These are phyloP conservation scores for Labroides dimidiatus DNA, from an alignment of 2,797 vertebrate genomes.

Conservation along the genomic window DNA sequence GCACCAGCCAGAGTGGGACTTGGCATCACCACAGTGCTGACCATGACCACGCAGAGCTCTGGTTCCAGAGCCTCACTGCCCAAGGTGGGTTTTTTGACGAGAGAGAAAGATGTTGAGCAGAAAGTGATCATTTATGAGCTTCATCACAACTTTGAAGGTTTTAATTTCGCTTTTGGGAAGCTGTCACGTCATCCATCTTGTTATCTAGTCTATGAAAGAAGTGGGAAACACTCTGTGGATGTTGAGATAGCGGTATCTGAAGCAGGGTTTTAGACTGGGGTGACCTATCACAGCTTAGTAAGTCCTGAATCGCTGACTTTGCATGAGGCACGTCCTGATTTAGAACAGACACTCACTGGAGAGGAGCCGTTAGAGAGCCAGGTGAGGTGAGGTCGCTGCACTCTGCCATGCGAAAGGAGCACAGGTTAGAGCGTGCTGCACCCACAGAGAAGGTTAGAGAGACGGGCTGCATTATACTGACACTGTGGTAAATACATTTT, in stretches of 20 bases:
- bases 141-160: no score
- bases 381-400: slow-evolving; percentile 44
- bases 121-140: no score
- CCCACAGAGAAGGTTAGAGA: slow-evolving; percentile 2
- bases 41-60: slow-evolving; percentile 96
- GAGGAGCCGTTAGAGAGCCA: slow-evolving; percentile 15
- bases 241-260: background rate
- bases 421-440: slow-evolving; percentile 4
- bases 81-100: slow-evolving; percentile 83
- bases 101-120: background rate
- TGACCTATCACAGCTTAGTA: slow-evolving; percentile 3
- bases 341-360: slow-evolving; percentile 27
- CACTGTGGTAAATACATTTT: background rate
- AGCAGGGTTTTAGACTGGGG: background rate
- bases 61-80: slow-evolving; percentile 94
- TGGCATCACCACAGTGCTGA: slow-evolving; percentile 95
- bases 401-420: slow-evolving; percentile 24
- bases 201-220: slow-evolving; percentile 1
- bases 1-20: slow-evolving; percentile 93
- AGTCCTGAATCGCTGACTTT: slow-evolving; percentile 35
- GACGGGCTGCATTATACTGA: background rate
- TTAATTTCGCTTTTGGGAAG: no score
- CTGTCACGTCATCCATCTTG: no score
- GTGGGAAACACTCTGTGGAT: background rate
- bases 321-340: slow-evolving; percentile 29